Evolutionary conservation across 1,140 invertebrate species (phyloP).

Genomic region (Zaprionus taronus): DNA sequence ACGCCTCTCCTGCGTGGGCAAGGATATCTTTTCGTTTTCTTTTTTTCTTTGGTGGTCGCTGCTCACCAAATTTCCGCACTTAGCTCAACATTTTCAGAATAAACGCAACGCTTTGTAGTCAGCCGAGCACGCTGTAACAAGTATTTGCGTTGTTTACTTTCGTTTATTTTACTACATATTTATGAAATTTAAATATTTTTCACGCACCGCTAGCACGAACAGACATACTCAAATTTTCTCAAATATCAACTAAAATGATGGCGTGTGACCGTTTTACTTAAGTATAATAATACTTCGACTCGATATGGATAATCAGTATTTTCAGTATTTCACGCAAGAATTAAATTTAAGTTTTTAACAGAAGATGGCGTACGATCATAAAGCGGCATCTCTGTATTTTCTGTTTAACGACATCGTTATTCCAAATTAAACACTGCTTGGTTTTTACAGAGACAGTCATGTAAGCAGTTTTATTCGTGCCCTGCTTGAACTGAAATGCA

Average conservation of each 20-base stretch:
- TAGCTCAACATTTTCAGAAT: slow-evolving; percentile 11
- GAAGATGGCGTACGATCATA: no score
- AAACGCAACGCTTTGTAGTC: slow-evolving; percentile 19
- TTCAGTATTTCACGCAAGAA: background rate
- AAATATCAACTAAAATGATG: slow-evolving; percentile 47
- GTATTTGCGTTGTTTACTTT: slow-evolving; percentile 34
- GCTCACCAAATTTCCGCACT: background rate
- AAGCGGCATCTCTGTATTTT: no score
- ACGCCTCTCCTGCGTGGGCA: slow-evolving; percentile 70
- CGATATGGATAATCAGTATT: background rate
- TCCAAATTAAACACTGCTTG: no score
- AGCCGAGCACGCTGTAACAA: slow-evolving; percentile 5
- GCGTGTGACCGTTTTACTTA: slow-evolving; percentile 9
- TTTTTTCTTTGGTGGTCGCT: slow-evolving; percentile 34
- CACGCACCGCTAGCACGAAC: slow-evolving; percentile 39
- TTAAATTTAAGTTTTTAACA: background rate
- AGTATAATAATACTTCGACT: background rate
- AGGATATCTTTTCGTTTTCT: slow-evolving; percentile 59
- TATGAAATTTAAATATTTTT: slow-evolving; percentile 41
- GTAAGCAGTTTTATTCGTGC: no score
- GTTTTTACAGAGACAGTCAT: no score
- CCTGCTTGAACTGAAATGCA: no score
- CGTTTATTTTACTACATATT: slow-evolving; percentile 49
- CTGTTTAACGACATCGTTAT: no score
- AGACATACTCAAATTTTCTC: slow-evolving; percentile 51